These are phyloP conservation scores for Rhingia campestris DNA, from an alignment of 2,888 invertebrate species.

Conservation along the genomic window DNA sequence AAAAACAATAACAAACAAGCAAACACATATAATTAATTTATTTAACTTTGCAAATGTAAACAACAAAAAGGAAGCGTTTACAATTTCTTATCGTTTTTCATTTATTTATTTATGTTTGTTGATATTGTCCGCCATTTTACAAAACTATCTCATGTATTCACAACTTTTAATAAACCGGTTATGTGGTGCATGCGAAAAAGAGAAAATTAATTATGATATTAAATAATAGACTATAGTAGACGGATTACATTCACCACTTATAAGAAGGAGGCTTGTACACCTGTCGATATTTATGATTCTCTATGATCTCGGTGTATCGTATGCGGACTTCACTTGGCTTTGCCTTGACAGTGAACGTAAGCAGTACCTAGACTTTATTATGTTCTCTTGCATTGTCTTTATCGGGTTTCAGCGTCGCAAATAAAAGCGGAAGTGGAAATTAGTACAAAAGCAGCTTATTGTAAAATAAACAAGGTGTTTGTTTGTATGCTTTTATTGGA, in stretches of 20 bases:
- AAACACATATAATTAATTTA: constrained; percentile 18
- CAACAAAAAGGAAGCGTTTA: constrained; percentile 4
- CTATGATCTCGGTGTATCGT: constrained; percentile 6
- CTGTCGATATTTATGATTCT: background rate
- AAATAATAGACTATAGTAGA: constrained; percentile 24
- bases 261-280: background rate
- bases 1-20: background rate
- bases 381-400: constrained; percentile 21
- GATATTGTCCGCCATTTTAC: background rate
- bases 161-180: constrained; percentile 16
- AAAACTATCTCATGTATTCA: background rate
- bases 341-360: constrained; percentile 49
- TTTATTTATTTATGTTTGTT: constrained; percentile 17
- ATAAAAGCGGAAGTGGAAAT: constrained; percentile 34
- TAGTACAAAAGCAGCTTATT: constrained; percentile 27
- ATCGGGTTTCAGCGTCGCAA: constrained; percentile 19
- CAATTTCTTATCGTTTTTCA: constrained; percentile 3
- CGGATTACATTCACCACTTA: constrained; percentile 16
- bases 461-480: constrained; percentile 3
- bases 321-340: constrained; percentile 9
- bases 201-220: constrained; percentile 28
- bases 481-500: constrained; percentile 17
- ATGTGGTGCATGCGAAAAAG: constrained; percentile 2
- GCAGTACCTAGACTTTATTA: background rate
- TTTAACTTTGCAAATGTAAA: constrained; percentile 21